phyloP scores from a whole-genome alignment of 2,888 invertebrate genomes.

The Pilophorus perplexus region DNA sequence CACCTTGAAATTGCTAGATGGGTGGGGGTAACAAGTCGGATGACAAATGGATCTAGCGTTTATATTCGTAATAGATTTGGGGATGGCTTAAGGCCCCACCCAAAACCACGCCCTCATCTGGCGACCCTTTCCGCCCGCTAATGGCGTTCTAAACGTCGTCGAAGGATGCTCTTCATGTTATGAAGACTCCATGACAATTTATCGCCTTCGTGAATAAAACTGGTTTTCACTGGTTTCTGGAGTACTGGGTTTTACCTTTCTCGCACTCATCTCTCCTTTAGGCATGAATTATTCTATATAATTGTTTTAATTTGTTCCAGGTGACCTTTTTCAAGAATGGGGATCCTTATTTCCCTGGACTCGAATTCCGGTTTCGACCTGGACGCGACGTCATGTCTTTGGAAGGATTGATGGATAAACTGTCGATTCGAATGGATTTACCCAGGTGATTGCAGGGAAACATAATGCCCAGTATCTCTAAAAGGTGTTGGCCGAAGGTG shows the following conservation, averaged over 20 bases:
- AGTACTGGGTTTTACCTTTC: too few relatives aligned
- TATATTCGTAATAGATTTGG: slow-evolving; percentile 20
- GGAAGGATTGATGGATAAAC: slow-evolving; percentile 79
- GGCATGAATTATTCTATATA: too few relatives aligned
- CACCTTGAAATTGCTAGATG: slow-evolving; percentile 1
- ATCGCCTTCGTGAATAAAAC: background rate
- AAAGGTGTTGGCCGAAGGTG: too few relatives aligned
- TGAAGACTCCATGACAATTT: background rate
- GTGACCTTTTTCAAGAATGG: slow-evolving; percentile 92
- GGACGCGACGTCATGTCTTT: slow-evolving; percentile 82
- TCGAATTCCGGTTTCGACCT: slow-evolving; percentile 83
- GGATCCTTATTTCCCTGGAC: slow-evolving; percentile 85
- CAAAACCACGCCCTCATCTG: slow-evolving; percentile 20
- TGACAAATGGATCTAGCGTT: slow-evolving; percentile 25
- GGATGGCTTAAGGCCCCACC: slow-evolving; percentile 24
- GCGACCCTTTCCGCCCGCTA: slow-evolving; percentile 11
- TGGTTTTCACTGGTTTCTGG: background rate
- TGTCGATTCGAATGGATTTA: slow-evolving; percentile 82
- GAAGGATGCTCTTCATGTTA: slow-evolving; percentile 1
- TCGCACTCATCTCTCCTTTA: too few relatives aligned
- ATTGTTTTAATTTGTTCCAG: slow-evolving; percentile 53
- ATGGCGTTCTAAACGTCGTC: slow-evolving; percentile 7
- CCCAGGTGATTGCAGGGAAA: slow-evolving; percentile 54
- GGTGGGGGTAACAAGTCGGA: background rate
- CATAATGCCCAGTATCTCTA: too few relatives aligned